Conservation (phyloP, 2,888 invertebrate species). For the Hemaris fuciformis region DNA sequence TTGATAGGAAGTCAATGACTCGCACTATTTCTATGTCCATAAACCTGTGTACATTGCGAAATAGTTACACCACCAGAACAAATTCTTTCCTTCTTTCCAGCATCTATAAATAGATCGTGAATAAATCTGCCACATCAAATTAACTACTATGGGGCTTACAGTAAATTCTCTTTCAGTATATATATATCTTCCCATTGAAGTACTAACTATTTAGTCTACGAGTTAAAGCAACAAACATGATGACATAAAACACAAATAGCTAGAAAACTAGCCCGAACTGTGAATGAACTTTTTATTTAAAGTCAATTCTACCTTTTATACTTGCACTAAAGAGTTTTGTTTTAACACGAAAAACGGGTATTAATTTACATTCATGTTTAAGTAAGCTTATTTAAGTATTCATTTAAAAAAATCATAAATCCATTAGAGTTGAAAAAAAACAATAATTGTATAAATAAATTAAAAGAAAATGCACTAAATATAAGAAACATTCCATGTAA, state of each 20-base stretch:
- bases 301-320: too few relatives aligned
- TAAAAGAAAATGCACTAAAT: too few relatives aligned
- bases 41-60: neutral
- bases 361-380: too few relatives aligned
- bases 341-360: too few relatives aligned
- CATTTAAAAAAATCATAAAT: too few relatives aligned
- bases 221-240: neutral
- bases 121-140: constrained; percentile 1
- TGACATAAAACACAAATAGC: neutral
- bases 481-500: neutral
- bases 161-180: neutral
- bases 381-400: too few relatives aligned
- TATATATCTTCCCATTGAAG: neutral
- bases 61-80: neutral
- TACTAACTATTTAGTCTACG: neutral
- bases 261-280: too few relatives aligned
- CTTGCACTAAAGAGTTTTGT: too few relatives aligned
- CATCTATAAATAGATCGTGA: neutral
- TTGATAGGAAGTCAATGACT: constrained; percentile 6
- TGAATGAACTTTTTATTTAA: too few relatives aligned
- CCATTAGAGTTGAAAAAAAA: neutral
- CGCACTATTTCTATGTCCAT: neutral
- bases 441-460: too few relatives aligned
- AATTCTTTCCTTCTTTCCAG: neutral
- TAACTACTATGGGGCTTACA: neutral